phyloP scores from a whole-genome alignment of 2,113 vertebrate species.

The Dromas ardeola region DNA sequence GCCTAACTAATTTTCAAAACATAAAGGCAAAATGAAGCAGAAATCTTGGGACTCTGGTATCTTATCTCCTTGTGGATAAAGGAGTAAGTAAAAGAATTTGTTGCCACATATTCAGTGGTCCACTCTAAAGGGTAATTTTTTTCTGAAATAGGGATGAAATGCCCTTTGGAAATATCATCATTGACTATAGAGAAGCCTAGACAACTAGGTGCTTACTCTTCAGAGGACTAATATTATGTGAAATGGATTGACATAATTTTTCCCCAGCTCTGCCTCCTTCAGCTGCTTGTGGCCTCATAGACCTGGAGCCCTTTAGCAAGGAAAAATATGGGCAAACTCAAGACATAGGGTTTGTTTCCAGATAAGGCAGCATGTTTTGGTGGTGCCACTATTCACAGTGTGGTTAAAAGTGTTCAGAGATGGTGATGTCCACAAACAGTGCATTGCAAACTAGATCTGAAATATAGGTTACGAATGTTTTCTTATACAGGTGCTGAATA shows the following conservation, averaged over 20 bases:
- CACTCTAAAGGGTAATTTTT: neutral
- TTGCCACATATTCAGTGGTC: neutral
- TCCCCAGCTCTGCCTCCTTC: neutral
- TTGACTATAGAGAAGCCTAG: neutral
- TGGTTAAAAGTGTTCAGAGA: neutral
- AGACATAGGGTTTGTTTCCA: neutral
- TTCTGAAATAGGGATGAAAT: neutral
- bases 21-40: neutral
- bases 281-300: neutral
- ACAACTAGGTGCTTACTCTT: neutral
- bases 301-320: neutral
- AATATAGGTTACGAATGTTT: neutral
- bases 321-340: neutral
- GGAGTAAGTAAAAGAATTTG: neutral
- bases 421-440: neutral
- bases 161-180: neutral
- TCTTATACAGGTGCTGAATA: neutral
- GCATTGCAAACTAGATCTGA: neutral
- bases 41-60: neutral
- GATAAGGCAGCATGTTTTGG: neutral
- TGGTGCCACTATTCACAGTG: neutral
- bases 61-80: neutral
- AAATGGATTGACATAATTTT: neutral
- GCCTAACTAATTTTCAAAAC: neutral
- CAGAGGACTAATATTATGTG: neutral